These are phyloP conservation scores for Clarias magur DNA, from an alignment of 2,113 vertebrate species.

Conservation along the genomic window DNA sequence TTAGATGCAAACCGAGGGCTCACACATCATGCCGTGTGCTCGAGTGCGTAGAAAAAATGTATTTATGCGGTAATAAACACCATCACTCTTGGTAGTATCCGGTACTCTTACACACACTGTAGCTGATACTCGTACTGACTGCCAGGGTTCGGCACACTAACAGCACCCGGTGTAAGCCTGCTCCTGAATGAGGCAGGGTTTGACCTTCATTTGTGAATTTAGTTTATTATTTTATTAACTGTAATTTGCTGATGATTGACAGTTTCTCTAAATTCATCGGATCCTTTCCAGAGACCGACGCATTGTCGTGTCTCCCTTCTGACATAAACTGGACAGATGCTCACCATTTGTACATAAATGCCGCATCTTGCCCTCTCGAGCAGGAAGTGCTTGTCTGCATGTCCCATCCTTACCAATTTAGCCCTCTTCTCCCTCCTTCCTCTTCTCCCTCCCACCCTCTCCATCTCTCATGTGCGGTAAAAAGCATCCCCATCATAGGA, in stretches of 20 bases:
- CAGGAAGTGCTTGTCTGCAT: slow-evolving; percentile 48
- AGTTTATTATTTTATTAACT: background rate
- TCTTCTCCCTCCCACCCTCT: slow-evolving; percentile 36
- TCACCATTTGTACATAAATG: slow-evolving; percentile 29
- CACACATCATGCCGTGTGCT: slow-evolving; percentile 37
- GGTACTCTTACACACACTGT: slow-evolving; percentile 18
- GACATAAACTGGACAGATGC: slow-evolving; percentile 41
- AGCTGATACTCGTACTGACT: slow-evolving; percentile 15
- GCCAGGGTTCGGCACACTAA: slow-evolving; percentile 37
- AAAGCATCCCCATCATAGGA: slow-evolving; percentile 51
- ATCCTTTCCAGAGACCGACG: background rate
- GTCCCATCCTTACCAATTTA: slow-evolving; percentile 45
- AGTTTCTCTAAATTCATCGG: background rate
- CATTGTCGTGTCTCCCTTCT: slow-evolving; percentile 14
- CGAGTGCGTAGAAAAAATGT: slow-evolving; percentile 33
- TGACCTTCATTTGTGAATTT: background rate
- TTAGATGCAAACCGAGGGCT: slow-evolving; percentile 26
- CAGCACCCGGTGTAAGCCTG: background rate
- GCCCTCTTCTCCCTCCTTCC: slow-evolving; percentile 40
- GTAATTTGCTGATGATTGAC: background rate
- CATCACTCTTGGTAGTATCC: slow-evolving; percentile 32
- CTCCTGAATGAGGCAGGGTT: background rate
- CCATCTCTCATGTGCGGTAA: slow-evolving; percentile 34
- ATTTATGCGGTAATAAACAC: slow-evolving; percentile 51
- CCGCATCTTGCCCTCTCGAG: slow-evolving; percentile 47